phyloP scores from a whole-genome alignment of 1,140 invertebrate species.

The Ooceraea biroi region DNA sequence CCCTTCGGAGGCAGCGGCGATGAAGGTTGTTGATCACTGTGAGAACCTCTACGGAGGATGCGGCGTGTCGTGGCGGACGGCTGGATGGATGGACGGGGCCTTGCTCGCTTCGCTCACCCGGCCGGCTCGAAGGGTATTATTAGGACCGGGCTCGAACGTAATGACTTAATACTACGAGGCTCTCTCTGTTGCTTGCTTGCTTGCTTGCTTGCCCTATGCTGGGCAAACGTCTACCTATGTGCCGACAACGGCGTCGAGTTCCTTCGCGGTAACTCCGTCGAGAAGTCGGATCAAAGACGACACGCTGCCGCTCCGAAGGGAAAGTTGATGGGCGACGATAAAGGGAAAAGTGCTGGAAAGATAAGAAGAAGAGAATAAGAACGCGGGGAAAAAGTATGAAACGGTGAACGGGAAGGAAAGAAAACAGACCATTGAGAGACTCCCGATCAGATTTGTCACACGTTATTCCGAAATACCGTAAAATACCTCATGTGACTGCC shows the following conservation, averaged over 20 bases:
- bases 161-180: constrained; percentile 81
- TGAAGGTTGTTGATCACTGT: constrained; percentile 58
- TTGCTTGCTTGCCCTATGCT: constrained; percentile 75
- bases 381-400: no score
- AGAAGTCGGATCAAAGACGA: constrained; percentile 3
- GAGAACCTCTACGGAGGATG: constrained; percentile 76
- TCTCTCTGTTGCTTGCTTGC: constrained; percentile 77
- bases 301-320: background rate
- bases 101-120: constrained; percentile 72
- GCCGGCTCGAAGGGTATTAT: constrained; percentile 78
- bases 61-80: constrained; percentile 71
- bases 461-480: background rate
- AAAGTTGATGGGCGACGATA: background rate
- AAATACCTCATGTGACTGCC: constrained; percentile 17
- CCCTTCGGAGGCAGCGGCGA: background rate
- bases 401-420: background rate
- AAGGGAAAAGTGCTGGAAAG: background rate
- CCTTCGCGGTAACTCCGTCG: constrained; percentile 67
- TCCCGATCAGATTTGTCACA: background rate
- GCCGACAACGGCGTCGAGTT: constrained; percentile 41
- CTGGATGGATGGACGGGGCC: constrained; percentile 74
- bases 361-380: background rate
- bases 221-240: constrained; percentile 69
- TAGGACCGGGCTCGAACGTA: constrained; percentile 78
- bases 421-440: background rate